Evolutionary conservation across 2,888 invertebrate species (phyloP).

Genomic region (Hemicrepidius hirtus): DNA sequence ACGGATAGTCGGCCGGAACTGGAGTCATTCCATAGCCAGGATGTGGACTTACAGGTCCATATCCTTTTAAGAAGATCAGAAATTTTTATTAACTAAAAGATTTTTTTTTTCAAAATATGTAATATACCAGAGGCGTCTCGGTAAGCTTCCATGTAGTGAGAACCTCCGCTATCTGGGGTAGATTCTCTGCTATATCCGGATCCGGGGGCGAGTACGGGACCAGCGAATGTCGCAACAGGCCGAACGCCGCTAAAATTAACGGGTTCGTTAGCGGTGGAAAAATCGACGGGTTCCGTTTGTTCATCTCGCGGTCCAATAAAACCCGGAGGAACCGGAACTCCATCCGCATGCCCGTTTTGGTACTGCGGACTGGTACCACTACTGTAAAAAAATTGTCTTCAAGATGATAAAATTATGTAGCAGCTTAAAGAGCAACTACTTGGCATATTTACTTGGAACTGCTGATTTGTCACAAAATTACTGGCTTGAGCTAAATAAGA

Average conservation of each 20-base stretch:
- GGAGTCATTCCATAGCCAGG: slow-evolving; percentile 87
- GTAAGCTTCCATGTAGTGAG: slow-evolving; percentile 92
- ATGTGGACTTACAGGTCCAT: slow-evolving; percentile 89
- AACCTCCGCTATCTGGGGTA: slow-evolving; percentile 91
- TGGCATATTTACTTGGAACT: background rate
- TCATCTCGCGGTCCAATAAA: slow-evolving; percentile 77
- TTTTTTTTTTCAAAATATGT: no score
- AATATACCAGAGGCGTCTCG: slow-evolving; percentile 86
- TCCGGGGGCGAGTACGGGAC: slow-evolving; percentile 74
- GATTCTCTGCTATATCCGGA: slow-evolving; percentile 89
- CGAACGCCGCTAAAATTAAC: slow-evolving; percentile 78
- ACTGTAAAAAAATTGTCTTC: slow-evolving; percentile 64
- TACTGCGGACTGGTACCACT: slow-evolving; percentile 78
- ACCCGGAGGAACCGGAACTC: slow-evolving; percentile 73
- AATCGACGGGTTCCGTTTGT: slow-evolving; percentile 84
- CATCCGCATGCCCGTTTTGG: slow-evolving; percentile 72
- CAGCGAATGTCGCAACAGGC: slow-evolving; percentile 72
- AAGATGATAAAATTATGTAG: slow-evolving; percentile 40
- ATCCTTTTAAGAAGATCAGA: slow-evolving; percentile 76
- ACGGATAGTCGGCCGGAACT: slow-evolving; percentile 87
- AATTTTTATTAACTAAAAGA: background rate
- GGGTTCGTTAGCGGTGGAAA: slow-evolving; percentile 79
- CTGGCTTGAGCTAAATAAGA: no score
- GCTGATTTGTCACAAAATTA: slow-evolving; percentile 5
- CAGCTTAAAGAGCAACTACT: slow-evolving; percentile 17